Percentiles rank a stretch among this genome's conserved stretches.
Evolutionary conservation across 2,113 vertebrate species (phyloP).

Genomic region (Corydoras maculifer): DNA sequence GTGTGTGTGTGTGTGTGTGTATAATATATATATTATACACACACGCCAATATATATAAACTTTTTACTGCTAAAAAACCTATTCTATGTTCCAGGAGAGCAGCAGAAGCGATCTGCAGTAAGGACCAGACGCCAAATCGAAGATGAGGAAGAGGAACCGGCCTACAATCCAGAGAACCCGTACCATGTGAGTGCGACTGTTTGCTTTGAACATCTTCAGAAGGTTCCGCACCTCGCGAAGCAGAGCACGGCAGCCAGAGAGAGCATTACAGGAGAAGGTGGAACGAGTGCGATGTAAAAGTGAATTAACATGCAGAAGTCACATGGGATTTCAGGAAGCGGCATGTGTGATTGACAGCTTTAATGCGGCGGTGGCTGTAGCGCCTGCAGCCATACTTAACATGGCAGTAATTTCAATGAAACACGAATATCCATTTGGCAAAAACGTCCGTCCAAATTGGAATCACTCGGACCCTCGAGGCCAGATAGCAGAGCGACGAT

Average conservation of each 20-base stretch:
- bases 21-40: no score
- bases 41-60: no score
- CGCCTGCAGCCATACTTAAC: slow-evolving; percentile 34
- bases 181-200: slow-evolving; percentile 76
- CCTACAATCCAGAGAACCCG: slow-evolving; percentile 85
- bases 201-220: not conserved
- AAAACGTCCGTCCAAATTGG: slow-evolving; percentile 31
- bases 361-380: slow-evolving; percentile 20
- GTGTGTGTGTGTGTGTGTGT: no score
- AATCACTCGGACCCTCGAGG: slow-evolving; percentile 22
- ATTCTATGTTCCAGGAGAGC: slow-evolving; percentile 6
- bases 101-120: slow-evolving; percentile 22
- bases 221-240: not conserved
- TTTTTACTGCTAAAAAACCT: no score
- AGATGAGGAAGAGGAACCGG: slow-evolving; percentile 56
- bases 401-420: slow-evolving; percentile 38
- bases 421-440: slow-evolving; percentile 30
- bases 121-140: slow-evolving; percentile 49
- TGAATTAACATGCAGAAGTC: slow-evolving; percentile 29
- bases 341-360: slow-evolving; percentile 25
- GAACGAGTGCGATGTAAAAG: slow-evolving; percentile 9
- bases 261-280: no score
- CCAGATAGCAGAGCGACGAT: slow-evolving; percentile 6
- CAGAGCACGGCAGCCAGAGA: not conserved
- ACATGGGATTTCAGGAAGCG: slow-evolving; percentile 21